phyloP scores from a whole-genome alignment of 2,797 vertebrate genomes.

The Smutsia temminckii region DNA sequence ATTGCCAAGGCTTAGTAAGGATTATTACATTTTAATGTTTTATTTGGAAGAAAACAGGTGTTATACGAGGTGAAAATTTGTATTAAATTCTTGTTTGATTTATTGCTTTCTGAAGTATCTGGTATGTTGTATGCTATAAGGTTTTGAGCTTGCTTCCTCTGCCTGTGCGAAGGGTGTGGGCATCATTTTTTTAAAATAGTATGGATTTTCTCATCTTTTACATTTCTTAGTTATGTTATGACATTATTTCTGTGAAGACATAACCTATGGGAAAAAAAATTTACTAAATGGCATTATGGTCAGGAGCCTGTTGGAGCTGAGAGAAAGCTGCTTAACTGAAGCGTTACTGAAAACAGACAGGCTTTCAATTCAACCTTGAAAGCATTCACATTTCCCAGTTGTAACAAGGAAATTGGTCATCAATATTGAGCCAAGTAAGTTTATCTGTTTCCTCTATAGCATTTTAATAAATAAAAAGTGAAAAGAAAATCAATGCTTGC shows the following conservation, averaged over 20 bases:
- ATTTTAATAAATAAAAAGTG: conserved; percentile 67
- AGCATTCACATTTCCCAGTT: conserved; percentile 31
- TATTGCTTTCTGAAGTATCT: conserved; percentile 49
- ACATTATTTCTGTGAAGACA: not conserved
- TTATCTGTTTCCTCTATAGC: conserved; percentile 48
- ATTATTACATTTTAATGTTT: conserved; percentile 62
- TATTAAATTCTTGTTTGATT: conserved; percentile 69
- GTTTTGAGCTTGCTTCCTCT: conserved; percentile 40
- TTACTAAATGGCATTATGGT: not conserved
- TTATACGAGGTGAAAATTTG: conserved; percentile 58
- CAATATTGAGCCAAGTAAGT: conserved; percentile 65
- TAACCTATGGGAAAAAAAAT: not conserved
- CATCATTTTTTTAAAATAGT: not conserved
- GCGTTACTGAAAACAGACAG: not conserved
- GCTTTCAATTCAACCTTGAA: not conserved
- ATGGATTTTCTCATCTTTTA: conserved; percentile 17
- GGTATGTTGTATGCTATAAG: conserved; percentile 15
- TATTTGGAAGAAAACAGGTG: conserved; percentile 60
- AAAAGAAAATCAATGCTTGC: conserved; percentile 69
- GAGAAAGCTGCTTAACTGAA: not conserved
- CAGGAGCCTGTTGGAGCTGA: not conserved
- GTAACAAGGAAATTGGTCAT: conserved; percentile 63
- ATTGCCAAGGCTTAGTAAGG: conserved; percentile 47
- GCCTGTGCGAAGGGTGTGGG: not conserved
- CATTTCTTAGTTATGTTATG: not conserved